Conservation (phyloP, 2,797 vertebrate species). For the Avahi laniger region DNA sequence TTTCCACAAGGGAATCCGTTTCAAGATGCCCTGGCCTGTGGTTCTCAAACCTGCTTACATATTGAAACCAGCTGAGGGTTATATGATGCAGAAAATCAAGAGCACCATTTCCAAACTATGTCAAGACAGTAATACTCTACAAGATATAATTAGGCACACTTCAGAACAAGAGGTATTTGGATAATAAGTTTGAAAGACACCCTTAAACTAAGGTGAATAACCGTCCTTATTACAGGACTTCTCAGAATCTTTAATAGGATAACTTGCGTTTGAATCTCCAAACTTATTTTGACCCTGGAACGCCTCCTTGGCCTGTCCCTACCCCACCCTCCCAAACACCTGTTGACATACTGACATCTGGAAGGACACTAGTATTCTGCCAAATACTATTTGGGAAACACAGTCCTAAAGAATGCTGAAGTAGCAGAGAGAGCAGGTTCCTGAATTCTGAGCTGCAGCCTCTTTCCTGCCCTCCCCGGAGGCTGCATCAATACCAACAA, state of each 20-base stretch:
- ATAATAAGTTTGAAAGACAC: neutral
- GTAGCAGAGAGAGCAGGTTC: neutral
- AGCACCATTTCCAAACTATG: neutral
- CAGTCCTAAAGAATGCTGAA: neutral
- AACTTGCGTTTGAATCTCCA: neutral
- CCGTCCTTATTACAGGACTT: neutral
- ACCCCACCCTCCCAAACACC: neutral
- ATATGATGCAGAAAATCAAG: neutral
- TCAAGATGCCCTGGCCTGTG: neutral
- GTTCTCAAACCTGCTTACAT: neutral
- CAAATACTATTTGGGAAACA: neutral
- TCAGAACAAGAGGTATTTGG: neutral
- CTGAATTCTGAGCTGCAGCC: neutral
- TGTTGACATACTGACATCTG: neutral
- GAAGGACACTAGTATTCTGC: neutral
- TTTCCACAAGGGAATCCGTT: neutral
- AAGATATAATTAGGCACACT: neutral
- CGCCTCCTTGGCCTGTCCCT: neutral
- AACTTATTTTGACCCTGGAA: constrained; percentile 1
- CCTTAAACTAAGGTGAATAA: neutral
- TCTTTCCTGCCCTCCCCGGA: neutral
- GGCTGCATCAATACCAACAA: neutral
- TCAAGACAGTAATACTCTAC: neutral
- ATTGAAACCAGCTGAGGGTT: neutral
- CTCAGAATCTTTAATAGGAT: neutral